Conservation (phyloP, 2,113 vertebrate species). For the Mobula hypostoma region DNA sequence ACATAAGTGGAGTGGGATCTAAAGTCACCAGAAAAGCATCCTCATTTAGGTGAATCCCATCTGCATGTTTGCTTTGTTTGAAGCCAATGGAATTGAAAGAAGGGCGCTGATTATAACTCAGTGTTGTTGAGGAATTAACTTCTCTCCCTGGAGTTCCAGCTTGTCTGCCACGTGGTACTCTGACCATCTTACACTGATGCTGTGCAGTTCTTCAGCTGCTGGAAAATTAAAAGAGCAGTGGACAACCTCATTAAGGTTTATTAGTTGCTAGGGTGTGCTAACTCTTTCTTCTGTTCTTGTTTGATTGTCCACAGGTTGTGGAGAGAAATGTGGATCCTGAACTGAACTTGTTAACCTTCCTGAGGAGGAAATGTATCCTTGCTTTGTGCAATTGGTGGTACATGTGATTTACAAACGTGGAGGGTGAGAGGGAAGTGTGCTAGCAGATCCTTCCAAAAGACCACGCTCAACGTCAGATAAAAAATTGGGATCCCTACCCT, state of each 20-base stretch:
- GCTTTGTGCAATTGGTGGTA: no score
- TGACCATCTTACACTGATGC: background rate
- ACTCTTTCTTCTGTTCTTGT: conserved; percentile 38
- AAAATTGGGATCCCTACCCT: background rate
- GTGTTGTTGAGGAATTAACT: no score
- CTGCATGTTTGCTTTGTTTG: no score
- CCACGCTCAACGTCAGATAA: background rate
- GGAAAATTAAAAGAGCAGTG: background rate
- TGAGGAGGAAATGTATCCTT: conserved; percentile 77
- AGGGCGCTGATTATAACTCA: no score
- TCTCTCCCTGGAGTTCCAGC: no score
- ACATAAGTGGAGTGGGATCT: no score
- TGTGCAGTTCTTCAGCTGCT: background rate
- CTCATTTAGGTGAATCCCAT: no score
- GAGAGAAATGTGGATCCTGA: conserved; percentile 81
- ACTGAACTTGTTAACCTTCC: conserved; percentile 73
- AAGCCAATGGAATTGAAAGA: no score
- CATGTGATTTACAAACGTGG: background rate
- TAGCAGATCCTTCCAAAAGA: background rate
- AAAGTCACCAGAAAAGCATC: no score
- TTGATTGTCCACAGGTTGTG: conserved; percentile 61
- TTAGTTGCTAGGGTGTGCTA: background rate
- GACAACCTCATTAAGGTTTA: background rate
- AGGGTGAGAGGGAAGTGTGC: background rate
- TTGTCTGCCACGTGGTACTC: background rate